A percentile compares a stretch with the other conserved stretches of the same genome.
phyloP scores from a whole-genome alignment of 1,140 invertebrate species.

The Pogonognathellus flavescens region DNA sequence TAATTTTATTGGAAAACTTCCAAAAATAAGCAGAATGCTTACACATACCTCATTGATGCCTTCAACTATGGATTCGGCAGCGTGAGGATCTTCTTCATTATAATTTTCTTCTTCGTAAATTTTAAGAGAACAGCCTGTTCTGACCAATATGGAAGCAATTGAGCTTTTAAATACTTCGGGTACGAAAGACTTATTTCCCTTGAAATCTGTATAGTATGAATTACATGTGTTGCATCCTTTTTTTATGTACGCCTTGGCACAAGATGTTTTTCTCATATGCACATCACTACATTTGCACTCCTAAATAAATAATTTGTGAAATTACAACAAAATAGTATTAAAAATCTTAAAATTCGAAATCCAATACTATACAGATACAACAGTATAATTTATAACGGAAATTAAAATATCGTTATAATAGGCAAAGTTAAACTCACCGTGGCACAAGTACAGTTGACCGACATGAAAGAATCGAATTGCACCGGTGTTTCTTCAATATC shows the following conservation, averaged over 20 bases:
- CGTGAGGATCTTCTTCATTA: slow-evolving; percentile 55
- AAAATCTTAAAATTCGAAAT: not conserved
- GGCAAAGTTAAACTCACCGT: not conserved
- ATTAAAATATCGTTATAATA: too few species aligned
- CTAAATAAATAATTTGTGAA: too few species aligned
- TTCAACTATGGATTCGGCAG: not conserved
- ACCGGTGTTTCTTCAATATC: not conserved
- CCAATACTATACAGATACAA: not conserved
- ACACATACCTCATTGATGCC: slow-evolving; percentile 5
- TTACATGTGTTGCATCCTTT: slow-evolving; percentile 53
- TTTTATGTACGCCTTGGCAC: slow-evolving; percentile 53
- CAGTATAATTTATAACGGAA: too few species aligned
- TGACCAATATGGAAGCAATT: slow-evolving; percentile 28
- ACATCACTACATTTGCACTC: slow-evolving; percentile 54
- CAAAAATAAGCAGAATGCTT: too few species aligned
- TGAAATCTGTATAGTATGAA: slow-evolving; percentile 54
- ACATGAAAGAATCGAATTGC: not conserved
- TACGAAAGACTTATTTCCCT: not conserved
- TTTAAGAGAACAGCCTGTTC: slow-evolving; percentile 35
- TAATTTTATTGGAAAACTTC: too few species aligned
- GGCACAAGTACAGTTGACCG: slow-evolving; percentile 14
- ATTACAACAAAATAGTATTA: too few species aligned
- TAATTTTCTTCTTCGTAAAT: slow-evolving; percentile 54
- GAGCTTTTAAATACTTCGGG: slow-evolving; percentile 14
- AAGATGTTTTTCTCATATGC: slow-evolving; percentile 35